Base-by-base conservation (phyloP, 2,113 vertebrate species). In the Lichenostomus cassidix region DNA sequence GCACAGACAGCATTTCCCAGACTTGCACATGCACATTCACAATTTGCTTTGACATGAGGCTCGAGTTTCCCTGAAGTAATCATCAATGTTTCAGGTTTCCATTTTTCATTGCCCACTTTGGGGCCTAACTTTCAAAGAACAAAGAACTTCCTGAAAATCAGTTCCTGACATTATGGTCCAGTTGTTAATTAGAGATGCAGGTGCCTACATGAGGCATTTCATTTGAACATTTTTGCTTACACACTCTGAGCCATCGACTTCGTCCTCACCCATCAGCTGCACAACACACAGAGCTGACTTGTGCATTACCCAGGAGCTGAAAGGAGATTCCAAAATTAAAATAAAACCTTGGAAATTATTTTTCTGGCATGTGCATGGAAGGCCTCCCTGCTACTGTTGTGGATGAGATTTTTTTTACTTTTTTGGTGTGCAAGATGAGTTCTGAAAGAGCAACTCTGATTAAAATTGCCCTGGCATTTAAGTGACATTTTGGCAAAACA, bases 401-500 rank as follows among this genome's bases (percentile, higher is more conserved):
- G 1, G 56, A 78, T 37, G 46, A 64, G 73, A 46, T 58, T 92
- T 20, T 13, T 65, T 91, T 83, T 23, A 21, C 21, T 56, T 44
- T 85, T 84, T 60, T 71, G 53, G 41, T 93, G 79, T 41, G 55
- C 52, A 94, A 94, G 75, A 96, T 71, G 95, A 87, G 81, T 29
- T 87, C 94, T 60, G 83, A 83, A 76, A 79, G 83, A 95, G 92
- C 73, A 76, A 63, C 37, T 79, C 77, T 59, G 85, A 79, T 82
- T 92, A 93, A 95, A 96, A 95, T 95, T 42, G 13, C 79, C 16
- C 71, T 97, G 97, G 96, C 94, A 96, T 97, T 88, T 95, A 96
- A 98, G 95, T 94, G 96, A 97, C 90, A 92, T 97, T 96, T 96
- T 98, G 95, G 97, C 96, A 96, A 97, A 98, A 97, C 91, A 92